Evolutionary conservation across 2,797 vertebrate genomes (phyloP).

Genomic region (Sus cebifrons): DNA sequence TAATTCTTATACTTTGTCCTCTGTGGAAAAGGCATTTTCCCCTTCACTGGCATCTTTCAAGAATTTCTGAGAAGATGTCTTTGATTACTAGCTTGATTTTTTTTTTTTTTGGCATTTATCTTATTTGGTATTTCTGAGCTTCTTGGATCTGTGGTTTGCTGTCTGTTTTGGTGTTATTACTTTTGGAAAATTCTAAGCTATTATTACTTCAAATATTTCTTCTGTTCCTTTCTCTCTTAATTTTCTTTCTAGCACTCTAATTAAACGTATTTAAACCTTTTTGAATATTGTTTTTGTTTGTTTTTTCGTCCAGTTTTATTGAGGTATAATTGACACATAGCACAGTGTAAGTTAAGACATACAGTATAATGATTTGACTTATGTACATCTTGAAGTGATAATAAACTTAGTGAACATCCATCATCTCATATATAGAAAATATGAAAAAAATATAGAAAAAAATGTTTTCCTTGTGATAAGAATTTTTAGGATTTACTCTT

Average conservation of each 20-base stretch:
- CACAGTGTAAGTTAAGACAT: not conserved
- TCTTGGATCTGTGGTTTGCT: not conserved
- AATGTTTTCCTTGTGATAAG: not conserved
- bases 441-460: not conserved
- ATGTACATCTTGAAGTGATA: not conserved
- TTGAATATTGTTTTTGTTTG: not conserved
- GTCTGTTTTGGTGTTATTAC: not conserved
- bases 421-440: not conserved
- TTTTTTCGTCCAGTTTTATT: not conserved
- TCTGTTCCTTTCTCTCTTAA: not conserved
- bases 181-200: not conserved
- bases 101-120: not conserved
- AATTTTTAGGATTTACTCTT: not conserved
- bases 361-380: not conserved
- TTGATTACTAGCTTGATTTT: not conserved
- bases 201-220: not conserved
- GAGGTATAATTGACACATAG: not conserved
- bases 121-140: not conserved
- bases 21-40: not conserved
- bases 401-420: not conserved
- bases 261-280: not conserved
- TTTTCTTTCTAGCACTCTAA: not conserved
- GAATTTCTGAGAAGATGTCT: not conserved
- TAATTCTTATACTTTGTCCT: not conserved
- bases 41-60: not conserved